Evolutionary conservation across 2,888 invertebrate species (phyloP).

Genomic region (Ryuthela nishihirai): DNA sequence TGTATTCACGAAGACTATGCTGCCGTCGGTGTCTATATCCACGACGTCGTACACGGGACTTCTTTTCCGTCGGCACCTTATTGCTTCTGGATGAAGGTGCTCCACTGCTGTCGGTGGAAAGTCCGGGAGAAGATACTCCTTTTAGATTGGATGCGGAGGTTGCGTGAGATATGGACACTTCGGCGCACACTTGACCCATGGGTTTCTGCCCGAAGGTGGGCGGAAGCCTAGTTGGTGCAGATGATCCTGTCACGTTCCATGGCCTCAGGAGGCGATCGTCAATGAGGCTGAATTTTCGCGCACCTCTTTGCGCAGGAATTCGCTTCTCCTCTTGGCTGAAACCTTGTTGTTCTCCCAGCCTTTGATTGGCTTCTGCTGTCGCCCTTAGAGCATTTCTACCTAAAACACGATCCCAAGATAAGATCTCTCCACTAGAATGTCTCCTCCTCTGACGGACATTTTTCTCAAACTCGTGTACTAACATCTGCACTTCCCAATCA

Average conservation of each 20-base stretch:
- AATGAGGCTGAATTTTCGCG: conserved; percentile 24
- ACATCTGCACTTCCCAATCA: conserved; percentile 71
- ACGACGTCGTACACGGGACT: not conserved
- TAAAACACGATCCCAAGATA: conserved; percentile 19
- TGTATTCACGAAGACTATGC: not conserved
- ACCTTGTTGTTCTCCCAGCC: too few species aligned
- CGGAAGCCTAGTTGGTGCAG: not conserved
- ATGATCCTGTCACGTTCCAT: not conserved
- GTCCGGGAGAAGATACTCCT: not conserved
- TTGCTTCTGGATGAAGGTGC: not conserved
- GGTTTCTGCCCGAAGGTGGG: too few species aligned
- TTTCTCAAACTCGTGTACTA: conserved; percentile 66
- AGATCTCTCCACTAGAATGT: conserved; percentile 22
- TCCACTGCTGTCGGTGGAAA: conserved; percentile 16
- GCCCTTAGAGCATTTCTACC: conserved; percentile 4
- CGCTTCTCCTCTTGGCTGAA: not conserved
- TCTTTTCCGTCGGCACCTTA: not conserved
- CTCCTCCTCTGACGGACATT: conserved; percentile 33
- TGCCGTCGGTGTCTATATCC: not conserved
- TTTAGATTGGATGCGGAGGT: conserved; percentile 4
- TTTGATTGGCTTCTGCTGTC: conserved; percentile 1
- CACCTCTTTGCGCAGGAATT: not conserved
- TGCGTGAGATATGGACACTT: not conserved
- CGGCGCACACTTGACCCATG: not conserved
- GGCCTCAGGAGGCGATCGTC: conserved; percentile 5